These are phyloP conservation scores for Diploptera punctata DNA, from an alignment of 2,888 invertebrate genomes.

Conservation along the genomic window DNA sequence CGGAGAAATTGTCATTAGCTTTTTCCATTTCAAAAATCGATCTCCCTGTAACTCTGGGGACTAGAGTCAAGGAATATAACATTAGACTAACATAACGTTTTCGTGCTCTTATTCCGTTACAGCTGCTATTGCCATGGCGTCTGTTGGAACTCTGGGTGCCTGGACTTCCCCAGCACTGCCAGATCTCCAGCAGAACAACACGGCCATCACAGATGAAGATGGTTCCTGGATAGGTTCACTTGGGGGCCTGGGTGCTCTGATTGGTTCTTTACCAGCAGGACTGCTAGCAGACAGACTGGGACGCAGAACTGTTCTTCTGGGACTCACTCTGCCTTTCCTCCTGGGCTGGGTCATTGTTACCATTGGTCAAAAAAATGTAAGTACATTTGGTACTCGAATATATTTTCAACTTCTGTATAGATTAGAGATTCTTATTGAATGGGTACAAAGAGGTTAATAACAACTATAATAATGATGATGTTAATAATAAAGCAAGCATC, in stretches of 20 bases:
- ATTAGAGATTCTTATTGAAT: background rate
- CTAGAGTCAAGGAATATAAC: too few species aligned
- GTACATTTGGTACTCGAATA: background rate
- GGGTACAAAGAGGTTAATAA: background rate
- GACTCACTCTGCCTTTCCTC: too few species aligned
- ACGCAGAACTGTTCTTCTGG: conserved; percentile 60
- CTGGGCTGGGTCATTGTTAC: conserved; percentile 70
- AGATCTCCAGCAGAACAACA: conserved; percentile 48
- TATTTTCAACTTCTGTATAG: background rate
- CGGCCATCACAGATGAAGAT: background rate
- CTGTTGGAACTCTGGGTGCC: too few species aligned
- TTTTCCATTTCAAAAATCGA: too few species aligned
- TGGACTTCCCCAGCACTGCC: too few species aligned
- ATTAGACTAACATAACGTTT: too few species aligned
- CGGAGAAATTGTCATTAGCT: too few species aligned
- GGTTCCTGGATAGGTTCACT: conserved; percentile 73
- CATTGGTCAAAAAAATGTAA: conserved; percentile 57
- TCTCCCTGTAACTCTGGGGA: too few species aligned
- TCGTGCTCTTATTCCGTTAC: conserved; percentile 53
- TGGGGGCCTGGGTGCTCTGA: conserved; percentile 77
- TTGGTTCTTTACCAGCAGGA: conserved; percentile 78
- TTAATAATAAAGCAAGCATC: too few species aligned
- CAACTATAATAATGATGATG: too few species aligned
- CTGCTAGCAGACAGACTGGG: conserved; percentile 71
- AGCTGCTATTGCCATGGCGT: conserved; percentile 59